Base-by-base conservation (phyloP, 2,797 vertebrate genomes). In the Takifugu rubripes region DNA sequence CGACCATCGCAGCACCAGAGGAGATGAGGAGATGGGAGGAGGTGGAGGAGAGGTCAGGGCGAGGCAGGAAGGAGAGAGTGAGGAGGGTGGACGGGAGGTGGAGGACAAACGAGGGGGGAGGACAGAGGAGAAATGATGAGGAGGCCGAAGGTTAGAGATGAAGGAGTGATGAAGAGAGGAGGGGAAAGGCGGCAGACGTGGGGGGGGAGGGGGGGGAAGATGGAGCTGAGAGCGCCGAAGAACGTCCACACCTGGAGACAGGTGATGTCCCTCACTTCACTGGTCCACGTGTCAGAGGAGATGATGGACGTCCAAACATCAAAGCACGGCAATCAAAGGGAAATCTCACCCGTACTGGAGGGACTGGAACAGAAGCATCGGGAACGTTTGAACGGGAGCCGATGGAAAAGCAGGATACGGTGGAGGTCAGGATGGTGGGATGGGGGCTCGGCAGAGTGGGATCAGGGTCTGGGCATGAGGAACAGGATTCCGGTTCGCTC, bases 31-130 rank as follows among this genome's bases (percentile, higher is more conserved):
- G 46, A 59, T 2, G 6, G 10, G 48, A 36, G 57, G 64, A 73
- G 70, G 71, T 66, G 72, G 63, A 3, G 1, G 52, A 66, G 52
- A 66, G 66, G 74, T 80, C 72, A 73, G 68, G 68, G 72, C 24
- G 64, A 70, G 67, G 27, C 11, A 0, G 56, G 31, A 56, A 52
- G 50, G 65, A 56, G 64, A 52, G 21, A 31, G 45, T 56, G 51
- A 56, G 71, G 57, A 7, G 49, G 70, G 59, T 60, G 57, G 66
- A 25, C 5, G 56, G 15, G 27, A 72, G 70, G 70, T 78, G 77
- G 74, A 78, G 70, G 78, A 61, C 60, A 12, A 61, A 29, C 3
- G 59, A 55, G 16, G 43, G 43, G 43, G 43, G 4, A 45, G 3
- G 7, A 25, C 5, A 21, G 54, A 50, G 52, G 46, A 11, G 45